Conservation (phyloP, 2,797 vertebrate genomes). For the Tokudaia muenninki region DNA sequence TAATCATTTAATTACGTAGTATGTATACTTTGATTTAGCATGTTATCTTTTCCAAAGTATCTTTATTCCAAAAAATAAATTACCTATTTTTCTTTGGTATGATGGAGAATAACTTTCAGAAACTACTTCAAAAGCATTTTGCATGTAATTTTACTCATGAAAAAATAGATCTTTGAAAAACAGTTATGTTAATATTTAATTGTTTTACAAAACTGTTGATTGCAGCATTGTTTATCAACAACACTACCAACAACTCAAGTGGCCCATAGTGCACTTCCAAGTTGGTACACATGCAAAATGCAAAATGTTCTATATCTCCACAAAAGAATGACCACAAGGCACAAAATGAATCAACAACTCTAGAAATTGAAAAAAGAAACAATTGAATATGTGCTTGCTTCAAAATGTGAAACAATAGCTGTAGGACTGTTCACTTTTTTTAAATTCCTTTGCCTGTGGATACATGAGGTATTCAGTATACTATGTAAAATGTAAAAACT, state of each 20-base stretch:
- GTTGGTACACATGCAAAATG: not conserved
- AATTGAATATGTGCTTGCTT: not conserved
- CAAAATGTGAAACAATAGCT: not conserved
- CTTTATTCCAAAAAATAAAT: slow-evolving; percentile 30
- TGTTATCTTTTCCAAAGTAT: slow-evolving; percentile 20
- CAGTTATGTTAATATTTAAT: not conserved
- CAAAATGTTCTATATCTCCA: not conserved
- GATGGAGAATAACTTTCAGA: slow-evolving; percentile 35
- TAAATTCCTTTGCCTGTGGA: not conserved
- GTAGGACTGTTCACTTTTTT: not conserved
- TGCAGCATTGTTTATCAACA: slow-evolving; percentile 9
- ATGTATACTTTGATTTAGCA: slow-evolving; percentile 9
- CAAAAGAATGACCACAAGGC: not conserved
- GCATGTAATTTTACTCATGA: not conserved
- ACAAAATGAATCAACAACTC: not conserved
- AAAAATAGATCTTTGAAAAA: not conserved
- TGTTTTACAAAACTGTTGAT: not conserved
- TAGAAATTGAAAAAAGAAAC: not conserved
- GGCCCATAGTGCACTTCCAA: not conserved
- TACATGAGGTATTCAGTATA: not conserved
- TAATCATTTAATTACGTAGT: slow-evolving; percentile 24
- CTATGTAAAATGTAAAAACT: slow-evolving; percentile 18
- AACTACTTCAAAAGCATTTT: slow-evolving; percentile 30
- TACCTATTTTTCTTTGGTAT: not conserved
- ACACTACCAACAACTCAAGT: not conserved